Conservation (phyloP, 1,140 invertebrate species). For the Aphelinus certus region DNA sequence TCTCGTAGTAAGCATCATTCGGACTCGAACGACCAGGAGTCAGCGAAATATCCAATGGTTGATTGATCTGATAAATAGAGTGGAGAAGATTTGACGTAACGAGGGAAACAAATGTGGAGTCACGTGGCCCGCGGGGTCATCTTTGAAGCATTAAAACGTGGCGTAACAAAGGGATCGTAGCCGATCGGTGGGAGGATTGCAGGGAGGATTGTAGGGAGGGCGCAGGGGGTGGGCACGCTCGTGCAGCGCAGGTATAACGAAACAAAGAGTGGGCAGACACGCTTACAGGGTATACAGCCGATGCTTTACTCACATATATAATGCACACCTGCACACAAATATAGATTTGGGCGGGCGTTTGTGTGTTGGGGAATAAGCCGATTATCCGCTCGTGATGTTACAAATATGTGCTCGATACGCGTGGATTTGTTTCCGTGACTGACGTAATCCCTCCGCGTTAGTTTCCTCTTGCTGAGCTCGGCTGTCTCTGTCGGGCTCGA, state of each 20-base stretch:
- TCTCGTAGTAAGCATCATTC: too few species aligned
- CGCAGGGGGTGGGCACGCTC: too few species aligned
- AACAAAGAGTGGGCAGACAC: too few species aligned
- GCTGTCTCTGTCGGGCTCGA: too few species aligned
- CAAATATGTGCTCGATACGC: slow-evolving; percentile 28
- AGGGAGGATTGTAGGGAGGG: too few species aligned
- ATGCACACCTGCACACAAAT: background rate
- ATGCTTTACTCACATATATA: too few species aligned
- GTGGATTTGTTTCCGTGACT: slow-evolving; percentile 25
- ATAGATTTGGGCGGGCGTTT: background rate
- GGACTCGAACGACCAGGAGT: too few species aligned
- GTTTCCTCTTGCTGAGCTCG: too few species aligned
- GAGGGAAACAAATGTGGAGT: background rate
- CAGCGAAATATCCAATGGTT: too few species aligned
- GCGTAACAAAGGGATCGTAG: background rate
- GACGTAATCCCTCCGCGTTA: slow-evolving; percentile 15
- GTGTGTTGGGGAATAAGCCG: slow-evolving; percentile 22
- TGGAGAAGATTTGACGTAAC: background rate
- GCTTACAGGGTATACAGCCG: too few species aligned
- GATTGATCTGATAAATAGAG: background rate
- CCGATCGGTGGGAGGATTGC: background rate
- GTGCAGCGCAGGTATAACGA: too few species aligned
- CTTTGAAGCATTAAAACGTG: slow-evolving; percentile 1
- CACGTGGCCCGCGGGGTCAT: background rate
- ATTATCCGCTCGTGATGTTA: slow-evolving; percentile 29